Conservation (phyloP, 2,888 invertebrate species). For the Buathra laborator region DNA sequence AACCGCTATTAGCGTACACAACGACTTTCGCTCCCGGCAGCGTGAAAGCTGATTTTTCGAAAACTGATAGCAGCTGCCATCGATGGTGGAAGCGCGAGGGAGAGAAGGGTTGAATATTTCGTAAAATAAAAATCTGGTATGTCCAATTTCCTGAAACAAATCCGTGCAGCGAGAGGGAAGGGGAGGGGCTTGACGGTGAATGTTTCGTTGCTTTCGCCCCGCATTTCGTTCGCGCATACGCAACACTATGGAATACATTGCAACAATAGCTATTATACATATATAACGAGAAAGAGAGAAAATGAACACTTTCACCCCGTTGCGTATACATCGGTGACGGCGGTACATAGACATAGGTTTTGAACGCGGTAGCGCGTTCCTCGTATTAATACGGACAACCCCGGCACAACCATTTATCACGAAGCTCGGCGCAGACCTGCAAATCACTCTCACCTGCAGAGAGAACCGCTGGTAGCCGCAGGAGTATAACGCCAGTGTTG, state of each 20-base stretch:
- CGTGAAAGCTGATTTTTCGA: constrained; percentile 45
- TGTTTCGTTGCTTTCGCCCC: constrained; percentile 12
- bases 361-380: constrained; percentile 63
- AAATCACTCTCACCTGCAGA: constrained; percentile 73
- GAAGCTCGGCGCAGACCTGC: constrained; percentile 70
- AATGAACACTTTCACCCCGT: constrained; percentile 30
- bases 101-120: constrained; percentile 36
- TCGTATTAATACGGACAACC: constrained; percentile 69
- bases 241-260: background rate
- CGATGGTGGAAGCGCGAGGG: background rate
- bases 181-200: background rate
- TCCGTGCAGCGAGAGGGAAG: constrained; percentile 7
- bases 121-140: constrained; percentile 42
- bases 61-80: constrained; percentile 60
- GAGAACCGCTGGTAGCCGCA: constrained; percentile 49
- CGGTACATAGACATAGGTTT: constrained; percentile 55
- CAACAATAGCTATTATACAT: constrained; percentile 21
- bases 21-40: background rate
- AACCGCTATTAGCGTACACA: constrained; percentile 18
- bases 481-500: constrained; percentile 48
- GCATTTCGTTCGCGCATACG: background rate
- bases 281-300: constrained; percentile 20
- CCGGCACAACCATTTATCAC: constrained; percentile 72
- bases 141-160: constrained; percentile 47
- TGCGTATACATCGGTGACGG: background rate